These are phyloP conservation scores for Canis aureus DNA, from an alignment of 2,113 vertebrate genomes.

Conservation along the genomic window DNA sequence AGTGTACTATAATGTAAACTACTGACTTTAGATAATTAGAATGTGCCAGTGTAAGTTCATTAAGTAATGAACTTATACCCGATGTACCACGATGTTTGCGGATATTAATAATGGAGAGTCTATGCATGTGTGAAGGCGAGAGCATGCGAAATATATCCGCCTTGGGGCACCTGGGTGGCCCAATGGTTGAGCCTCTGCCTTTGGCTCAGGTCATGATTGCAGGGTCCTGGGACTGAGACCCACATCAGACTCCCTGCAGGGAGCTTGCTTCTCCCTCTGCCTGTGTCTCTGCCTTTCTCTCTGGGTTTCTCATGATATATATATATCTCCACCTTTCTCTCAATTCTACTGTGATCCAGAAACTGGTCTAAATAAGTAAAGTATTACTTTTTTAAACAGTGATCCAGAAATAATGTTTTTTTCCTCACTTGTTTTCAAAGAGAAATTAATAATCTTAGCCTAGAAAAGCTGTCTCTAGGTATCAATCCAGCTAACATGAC, in stretches of 20 bases:
- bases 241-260: too few relatives aligned
- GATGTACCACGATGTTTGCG: background rate
- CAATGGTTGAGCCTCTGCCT: too few relatives aligned
- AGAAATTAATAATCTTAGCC: background rate
- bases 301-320: too few relatives aligned
- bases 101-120: background rate
- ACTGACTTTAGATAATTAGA: background rate
- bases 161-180: background rate
- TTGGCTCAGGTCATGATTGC: too few relatives aligned
- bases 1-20: background rate
- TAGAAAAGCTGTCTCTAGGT: background rate
- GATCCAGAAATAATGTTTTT: background rate
- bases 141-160: too few relatives aligned
- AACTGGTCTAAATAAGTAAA: background rate
- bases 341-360: background rate
- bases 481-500: background rate
- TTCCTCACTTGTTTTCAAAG: background rate
- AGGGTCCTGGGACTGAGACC: rapidly evolving
- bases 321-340: too few relatives aligned
- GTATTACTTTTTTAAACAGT: background rate
- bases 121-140: background rate
- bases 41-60: background rate
- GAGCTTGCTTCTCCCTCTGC: too few relatives aligned
- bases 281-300: too few relatives aligned
- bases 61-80: background rate